Evolutionary conservation across 2,113 vertebrate species (phyloP).

Genomic region (Pogonocichla stellata): DNA sequence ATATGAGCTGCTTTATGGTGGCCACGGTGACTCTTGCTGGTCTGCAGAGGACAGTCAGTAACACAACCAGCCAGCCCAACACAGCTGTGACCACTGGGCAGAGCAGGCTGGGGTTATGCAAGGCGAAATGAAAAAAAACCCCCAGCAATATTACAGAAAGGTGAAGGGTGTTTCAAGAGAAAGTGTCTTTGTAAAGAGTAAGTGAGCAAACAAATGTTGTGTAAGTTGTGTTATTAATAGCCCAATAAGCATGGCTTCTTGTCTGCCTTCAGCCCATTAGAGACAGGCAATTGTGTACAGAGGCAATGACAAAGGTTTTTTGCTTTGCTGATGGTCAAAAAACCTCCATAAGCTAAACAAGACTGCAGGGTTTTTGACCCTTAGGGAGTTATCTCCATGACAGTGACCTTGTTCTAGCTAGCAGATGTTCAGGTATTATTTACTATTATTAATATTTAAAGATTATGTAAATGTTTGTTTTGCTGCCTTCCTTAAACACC

Average conservation of each 20-base stretch:
- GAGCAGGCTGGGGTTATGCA: background rate
- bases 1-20: background rate
- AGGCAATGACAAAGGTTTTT: background rate
- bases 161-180: background rate
- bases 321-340: background rate
- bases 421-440: constrained; percentile 72
- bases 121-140: background rate
- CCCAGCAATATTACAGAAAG: background rate
- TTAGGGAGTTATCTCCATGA: constrained; percentile 31
- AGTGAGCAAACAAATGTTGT: background rate
- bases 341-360: background rate
- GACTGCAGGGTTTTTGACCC: background rate
- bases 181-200: background rate
- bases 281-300: background rate
- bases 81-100: background rate
- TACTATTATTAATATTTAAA: constrained; percentile 65
- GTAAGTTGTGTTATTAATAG: constrained; percentile 28
- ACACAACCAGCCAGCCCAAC: background rate
- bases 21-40: fast-evolving
- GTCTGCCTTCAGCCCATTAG: constrained; percentile 2
- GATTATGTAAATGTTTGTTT: constrained; percentile 66
- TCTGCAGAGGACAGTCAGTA: background rate
- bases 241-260: background rate
- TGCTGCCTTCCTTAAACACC: constrained; percentile 38
- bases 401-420: constrained; percentile 46